These are phyloP conservation scores for Octodon degus DNA, from an alignment of 2,113 vertebrate species.

Conservation along the genomic window DNA sequence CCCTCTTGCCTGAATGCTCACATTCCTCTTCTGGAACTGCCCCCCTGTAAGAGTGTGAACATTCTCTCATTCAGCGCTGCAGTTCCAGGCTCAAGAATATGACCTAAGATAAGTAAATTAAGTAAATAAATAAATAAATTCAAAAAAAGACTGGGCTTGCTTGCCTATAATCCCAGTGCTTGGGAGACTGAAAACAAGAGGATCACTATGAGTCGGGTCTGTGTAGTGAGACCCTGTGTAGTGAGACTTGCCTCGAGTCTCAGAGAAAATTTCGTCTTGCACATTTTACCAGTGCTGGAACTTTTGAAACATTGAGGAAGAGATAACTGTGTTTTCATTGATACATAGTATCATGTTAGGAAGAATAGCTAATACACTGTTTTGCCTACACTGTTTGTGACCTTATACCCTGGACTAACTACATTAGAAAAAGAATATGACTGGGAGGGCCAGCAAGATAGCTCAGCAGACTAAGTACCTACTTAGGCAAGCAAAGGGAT, in stretches of 20 bases:
- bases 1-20: rapidly evolving
- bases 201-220: no score
- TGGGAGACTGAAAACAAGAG: no score
- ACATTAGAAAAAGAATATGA: no score
- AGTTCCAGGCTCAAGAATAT: not conserved
- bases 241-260: not conserved
- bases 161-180: no score
- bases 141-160: no score
- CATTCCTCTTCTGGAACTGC: not conserved
- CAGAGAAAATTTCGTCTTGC: not conserved
- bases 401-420: no score
- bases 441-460: no score
- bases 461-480: no score
- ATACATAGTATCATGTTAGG: not conserved
- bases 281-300: not conserved
- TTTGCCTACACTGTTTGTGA: not conserved
- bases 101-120: not conserved
- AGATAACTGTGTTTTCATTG: not conserved
- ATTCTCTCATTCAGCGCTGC: not conserved
- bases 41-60: not conserved
- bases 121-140: no score
- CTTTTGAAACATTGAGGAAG: not conserved
- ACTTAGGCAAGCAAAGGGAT: no score
- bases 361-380: not conserved
- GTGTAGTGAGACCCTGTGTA: no score